Conservation (phyloP, 2,888 invertebrate species). For the Thereva nobilitata region DNA sequence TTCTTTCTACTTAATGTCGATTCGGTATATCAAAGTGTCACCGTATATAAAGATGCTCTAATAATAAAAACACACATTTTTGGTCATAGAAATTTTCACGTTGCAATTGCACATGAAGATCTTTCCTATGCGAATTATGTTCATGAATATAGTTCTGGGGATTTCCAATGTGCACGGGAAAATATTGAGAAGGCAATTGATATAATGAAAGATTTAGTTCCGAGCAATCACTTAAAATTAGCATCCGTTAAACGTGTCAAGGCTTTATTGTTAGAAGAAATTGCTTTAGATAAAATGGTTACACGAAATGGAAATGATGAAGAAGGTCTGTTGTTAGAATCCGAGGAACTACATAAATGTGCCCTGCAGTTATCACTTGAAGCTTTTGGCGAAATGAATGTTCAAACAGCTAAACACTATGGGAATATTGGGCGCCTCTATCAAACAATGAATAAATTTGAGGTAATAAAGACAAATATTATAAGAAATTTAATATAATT, state of each 20-base stretch:
- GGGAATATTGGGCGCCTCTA: slow-evolving; percentile 92
- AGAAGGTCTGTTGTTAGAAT: slow-evolving; percentile 70
- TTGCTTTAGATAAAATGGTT: slow-evolving; percentile 76
- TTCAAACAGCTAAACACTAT: slow-evolving; percentile 95
- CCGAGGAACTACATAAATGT: slow-evolving; percentile 81
- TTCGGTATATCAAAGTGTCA: slow-evolving; percentile 80
- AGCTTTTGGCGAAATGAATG: slow-evolving; percentile 90
- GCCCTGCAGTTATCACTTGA: slow-evolving; percentile 78
- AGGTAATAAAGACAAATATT: slow-evolving; percentile 59
- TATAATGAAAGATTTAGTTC: slow-evolving; percentile 79
- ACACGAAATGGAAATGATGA: slow-evolving; percentile 60
- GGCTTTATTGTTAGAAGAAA: slow-evolving; percentile 90
- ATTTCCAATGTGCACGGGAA: slow-evolving; percentile 79
- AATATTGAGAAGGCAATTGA: slow-evolving; percentile 82
- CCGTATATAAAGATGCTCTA: slow-evolving; percentile 79
- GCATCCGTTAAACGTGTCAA: slow-evolving; percentile 90
- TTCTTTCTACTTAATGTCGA: slow-evolving; percentile 90
- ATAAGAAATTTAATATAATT: not conserved
- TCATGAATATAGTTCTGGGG: slow-evolving; percentile 86
- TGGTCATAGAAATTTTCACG: slow-evolving; percentile 82
- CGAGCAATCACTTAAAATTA: slow-evolving; percentile 79
- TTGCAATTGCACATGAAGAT: slow-evolving; percentile 90
- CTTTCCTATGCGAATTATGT: slow-evolving; percentile 92
- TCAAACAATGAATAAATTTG: slow-evolving; percentile 88
- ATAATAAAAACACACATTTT: slow-evolving; percentile 75